A percentile compares a stretch with the other conserved stretches of the same genome.
Conservation (phyloP, 2,797 vertebrate species). For the Tarsius wallacei region DNA sequence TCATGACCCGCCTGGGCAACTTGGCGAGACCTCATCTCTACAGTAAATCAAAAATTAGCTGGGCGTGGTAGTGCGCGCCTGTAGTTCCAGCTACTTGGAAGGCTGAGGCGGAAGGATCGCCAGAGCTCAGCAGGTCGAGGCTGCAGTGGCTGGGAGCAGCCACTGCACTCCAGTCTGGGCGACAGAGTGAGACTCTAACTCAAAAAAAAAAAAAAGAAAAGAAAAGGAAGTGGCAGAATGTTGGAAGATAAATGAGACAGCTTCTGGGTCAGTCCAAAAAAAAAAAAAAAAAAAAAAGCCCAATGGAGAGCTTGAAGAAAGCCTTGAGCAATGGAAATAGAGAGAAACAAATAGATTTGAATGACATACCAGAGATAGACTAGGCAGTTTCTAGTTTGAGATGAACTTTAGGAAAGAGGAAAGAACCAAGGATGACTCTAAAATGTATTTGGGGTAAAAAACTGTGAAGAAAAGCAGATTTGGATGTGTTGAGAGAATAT, state of each 20-base stretch:
- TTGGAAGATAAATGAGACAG: slow-evolving; percentile 17
- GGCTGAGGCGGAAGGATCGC: too few relatives aligned
- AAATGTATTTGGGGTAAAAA: slow-evolving; percentile 15
- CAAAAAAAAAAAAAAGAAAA: too few relatives aligned
- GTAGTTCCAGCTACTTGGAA: too few relatives aligned
- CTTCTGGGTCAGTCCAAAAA: background rate
- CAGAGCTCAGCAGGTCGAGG: too few relatives aligned
- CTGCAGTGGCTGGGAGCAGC: too few relatives aligned
- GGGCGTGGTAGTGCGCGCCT: too few relatives aligned
- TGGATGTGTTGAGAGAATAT: background rate
- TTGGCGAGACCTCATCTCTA: too few relatives aligned
- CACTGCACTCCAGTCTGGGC: too few relatives aligned
- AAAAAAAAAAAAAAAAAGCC: background rate
- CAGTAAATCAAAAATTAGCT: too few relatives aligned
- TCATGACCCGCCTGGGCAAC: too few relatives aligned
- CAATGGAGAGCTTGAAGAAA: background rate
- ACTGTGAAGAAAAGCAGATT: background rate
- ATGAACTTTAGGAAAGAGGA: background rate
- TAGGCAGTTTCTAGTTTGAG: background rate
- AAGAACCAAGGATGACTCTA: background rate
- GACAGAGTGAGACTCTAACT: too few relatives aligned
- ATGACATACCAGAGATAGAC: background rate
- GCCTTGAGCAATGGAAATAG: background rate
- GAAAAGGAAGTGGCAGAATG: background rate
- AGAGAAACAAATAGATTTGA: background rate